Base-by-base conservation (phyloP, 64 coral and sea anemone species). In the Stichodactyla mertensii region DNA sequence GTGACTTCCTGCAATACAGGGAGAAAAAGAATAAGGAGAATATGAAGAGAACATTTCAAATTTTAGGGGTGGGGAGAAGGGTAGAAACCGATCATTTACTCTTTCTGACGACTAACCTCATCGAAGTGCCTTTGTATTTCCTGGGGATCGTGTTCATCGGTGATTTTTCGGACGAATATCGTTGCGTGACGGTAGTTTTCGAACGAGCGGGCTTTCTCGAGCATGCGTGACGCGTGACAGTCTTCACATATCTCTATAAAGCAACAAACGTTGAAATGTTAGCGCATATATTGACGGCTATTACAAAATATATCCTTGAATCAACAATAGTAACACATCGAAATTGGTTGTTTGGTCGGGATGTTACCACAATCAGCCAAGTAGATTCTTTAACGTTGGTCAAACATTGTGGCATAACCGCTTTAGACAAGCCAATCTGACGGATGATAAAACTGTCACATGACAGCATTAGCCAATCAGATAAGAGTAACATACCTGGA, bases 101-200 rank as follows among this genome's bases (percentile, higher is more conserved):
- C 36, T 45, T 45, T 45, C 36, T 45, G 36, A 45, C 36, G 36
- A 4, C 94, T 92, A 87, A 96, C 94, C 77, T 92, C 91, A 55
- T 89, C 80, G 64, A 92, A 85, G 54, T 6, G 84, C 71, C 89
- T 90, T 52, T 96, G 80, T 51, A 96, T 86, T 10, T 89, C 88
- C 53, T 89, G 85, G 6, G 85, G 83, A 15, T 83, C 88, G 66
- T 96, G 94, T 31, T 96, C 94, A 27, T 96, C 86, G 4, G 94
- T 96, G 56, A 96, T 86, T 90, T 96, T 96, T 52, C 94, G 94
- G 14, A 96, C 85, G 27, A 83, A 96, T 16, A 96, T 96, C 51
- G 91, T 96, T 26, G 91, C 94, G 24, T 90, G 88, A 56, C 94
- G 56, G 70, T 92, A 96, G 82, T 96, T 83, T 79, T 96, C 94